Conservation (phyloP, 2,888 invertebrate genomes). For the Dicyrtomina minuta region DNA sequence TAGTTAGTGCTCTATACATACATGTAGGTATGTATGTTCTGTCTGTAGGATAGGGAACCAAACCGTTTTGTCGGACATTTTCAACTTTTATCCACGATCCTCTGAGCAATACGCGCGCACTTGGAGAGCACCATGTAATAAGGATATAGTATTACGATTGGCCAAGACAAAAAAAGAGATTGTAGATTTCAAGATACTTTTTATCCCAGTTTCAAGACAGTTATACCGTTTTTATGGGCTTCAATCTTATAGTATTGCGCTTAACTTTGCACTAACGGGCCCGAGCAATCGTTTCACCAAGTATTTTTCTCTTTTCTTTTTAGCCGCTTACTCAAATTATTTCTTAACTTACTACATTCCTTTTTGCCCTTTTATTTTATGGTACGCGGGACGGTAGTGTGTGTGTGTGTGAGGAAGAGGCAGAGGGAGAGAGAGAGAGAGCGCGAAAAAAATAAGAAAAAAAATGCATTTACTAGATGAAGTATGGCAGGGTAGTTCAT, state of each 20-base stretch:
- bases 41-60: too few species aligned
- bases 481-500: too few species aligned
- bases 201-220: conserved; percentile 14
- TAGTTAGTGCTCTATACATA: too few species aligned
- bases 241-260: neutral
- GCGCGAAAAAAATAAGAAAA: neutral
- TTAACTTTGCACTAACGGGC: neutral
- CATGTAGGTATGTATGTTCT: too few species aligned
- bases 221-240: conserved; percentile 9
- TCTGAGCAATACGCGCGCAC: too few species aligned
- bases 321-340: conserved; percentile 7
- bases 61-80: too few species aligned
- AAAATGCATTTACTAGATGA: too few species aligned
- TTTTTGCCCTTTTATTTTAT: conserved; percentile 9
- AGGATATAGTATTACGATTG: too few species aligned
- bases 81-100: too few species aligned
- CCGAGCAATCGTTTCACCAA: neutral
- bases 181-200: conserved; percentile 9
- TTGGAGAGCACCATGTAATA: too few species aligned
- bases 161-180: too few species aligned
- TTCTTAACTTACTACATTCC: neutral
- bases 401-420: neutral
- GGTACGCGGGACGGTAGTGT: neutral
- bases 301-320: conserved; percentile 4
- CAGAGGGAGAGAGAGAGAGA: conserved; percentile 4